These are phyloP conservation scores for Drosophila albomicans DNA, from an alignment of 1,140 invertebrate genomes.

Conservation along the genomic window DNA sequence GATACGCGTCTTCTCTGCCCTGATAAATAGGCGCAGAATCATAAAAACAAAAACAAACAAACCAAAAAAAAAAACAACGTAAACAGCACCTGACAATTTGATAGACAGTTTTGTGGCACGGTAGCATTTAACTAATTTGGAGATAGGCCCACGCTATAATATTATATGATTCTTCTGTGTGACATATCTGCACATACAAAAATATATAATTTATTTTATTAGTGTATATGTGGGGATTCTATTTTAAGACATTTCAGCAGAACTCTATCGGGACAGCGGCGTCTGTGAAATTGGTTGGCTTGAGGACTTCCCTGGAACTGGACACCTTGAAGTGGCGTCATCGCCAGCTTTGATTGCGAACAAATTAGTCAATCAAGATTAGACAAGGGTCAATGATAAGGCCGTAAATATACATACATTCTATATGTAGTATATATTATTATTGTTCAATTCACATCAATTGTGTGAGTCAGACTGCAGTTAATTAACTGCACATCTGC, in stretches of 20 bases:
- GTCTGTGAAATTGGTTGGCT: not conserved
- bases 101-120: constrained; percentile 22
- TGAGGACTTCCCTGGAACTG: constrained; percentile 67
- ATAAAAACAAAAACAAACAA: constrained; percentile 9
- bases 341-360: constrained; percentile 5
- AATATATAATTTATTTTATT: not conserved
- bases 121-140: constrained; percentile 31
- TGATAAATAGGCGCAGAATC: constrained; percentile 28
- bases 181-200: not conserved
- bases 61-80: not conserved
- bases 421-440: not conserved
- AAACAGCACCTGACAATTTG: constrained; percentile 46
- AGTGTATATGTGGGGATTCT: not conserved
- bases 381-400: constrained; percentile 33
- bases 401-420: too few relatives aligned
- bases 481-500: constrained; percentile 8
- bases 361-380: constrained; percentile 39
- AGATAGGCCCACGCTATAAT: not conserved
- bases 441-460: constrained; percentile 25
- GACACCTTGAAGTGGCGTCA: constrained; percentile 28
- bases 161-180: not conserved
- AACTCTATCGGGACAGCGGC: constrained; percentile 53
- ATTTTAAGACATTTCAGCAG: constrained; percentile 40
- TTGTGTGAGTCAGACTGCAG: constrained; percentile 47
- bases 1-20: not conserved